Percentiles rank a stretch among this genome's conserved stretches.
These are phyloP conservation scores for Tinea trinotella DNA, from an alignment of 2,888 invertebrate species.

Conservation along the genomic window DNA sequence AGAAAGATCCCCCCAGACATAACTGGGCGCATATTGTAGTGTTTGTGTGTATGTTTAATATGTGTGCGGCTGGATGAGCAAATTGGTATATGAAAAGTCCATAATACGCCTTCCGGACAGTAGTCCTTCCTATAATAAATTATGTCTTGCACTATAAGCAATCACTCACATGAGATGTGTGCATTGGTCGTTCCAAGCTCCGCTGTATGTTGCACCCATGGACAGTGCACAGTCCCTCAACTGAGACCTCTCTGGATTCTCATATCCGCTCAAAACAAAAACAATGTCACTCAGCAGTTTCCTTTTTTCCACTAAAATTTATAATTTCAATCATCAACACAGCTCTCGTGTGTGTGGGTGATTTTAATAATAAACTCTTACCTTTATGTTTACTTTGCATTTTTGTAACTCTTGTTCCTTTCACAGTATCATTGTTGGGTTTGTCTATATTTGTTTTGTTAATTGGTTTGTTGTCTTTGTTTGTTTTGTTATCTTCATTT, in stretches of 20 bases:
- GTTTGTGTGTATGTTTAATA: too few relatives aligned
- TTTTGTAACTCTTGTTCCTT: neutral
- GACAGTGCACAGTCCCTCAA: constrained; percentile 78
- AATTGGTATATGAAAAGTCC: too few relatives aligned
- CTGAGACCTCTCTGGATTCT: constrained; percentile 82
- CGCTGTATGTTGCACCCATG: constrained; percentile 85
- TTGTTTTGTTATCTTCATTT: too few relatives aligned
- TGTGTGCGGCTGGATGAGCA: too few relatives aligned
- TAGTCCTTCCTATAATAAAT: too few relatives aligned
- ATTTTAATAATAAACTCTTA: neutral
- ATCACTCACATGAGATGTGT: constrained; percentile 90
- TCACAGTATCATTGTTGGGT: neutral
- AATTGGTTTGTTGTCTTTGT: neutral
- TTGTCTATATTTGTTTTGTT: neutral
- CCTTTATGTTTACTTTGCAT: too few relatives aligned
- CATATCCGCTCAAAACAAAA: constrained; percentile 89
- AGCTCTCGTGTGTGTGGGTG: constrained; percentile 19
- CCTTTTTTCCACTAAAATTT: too few relatives aligned
- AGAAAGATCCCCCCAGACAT: too few relatives aligned
- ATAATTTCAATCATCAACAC: too few relatives aligned
- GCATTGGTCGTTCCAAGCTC: constrained; percentile 81
- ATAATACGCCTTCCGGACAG: too few relatives aligned
- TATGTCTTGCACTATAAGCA: too few relatives aligned
- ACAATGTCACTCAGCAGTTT: constrained; percentile 74
- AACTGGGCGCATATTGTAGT: too few relatives aligned